phyloP scores from a whole-genome alignment of 2,113 vertebrate species.

The Petrocephalus zakoni region DNA sequence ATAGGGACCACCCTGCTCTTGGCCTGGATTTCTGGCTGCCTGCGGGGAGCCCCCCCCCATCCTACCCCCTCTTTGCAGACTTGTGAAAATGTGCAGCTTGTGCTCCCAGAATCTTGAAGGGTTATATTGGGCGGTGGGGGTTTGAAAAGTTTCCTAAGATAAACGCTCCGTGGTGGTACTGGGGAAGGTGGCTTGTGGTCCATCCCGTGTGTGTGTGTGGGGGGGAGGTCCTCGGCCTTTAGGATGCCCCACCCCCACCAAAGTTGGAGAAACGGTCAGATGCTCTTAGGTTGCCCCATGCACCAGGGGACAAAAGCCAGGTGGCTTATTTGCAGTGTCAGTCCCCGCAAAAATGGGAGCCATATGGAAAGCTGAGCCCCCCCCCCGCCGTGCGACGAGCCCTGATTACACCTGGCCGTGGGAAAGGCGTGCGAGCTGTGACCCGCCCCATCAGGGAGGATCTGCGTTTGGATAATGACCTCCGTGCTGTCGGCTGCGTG shows the following conservation, averaged over 20 bases:
- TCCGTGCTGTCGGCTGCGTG: not conserved
- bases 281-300: slow-evolving; percentile 28
- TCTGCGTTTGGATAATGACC: not conserved
- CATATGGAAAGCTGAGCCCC: not conserved
- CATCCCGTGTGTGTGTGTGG: not conserved
- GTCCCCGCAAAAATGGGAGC: slow-evolving; percentile 10
- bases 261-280: slow-evolving; percentile 18
- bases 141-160: slow-evolving; percentile 47
- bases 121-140: slow-evolving; percentile 32
- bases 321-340: slow-evolving; percentile 7
- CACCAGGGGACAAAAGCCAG: slow-evolving; percentile 13
- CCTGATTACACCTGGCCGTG: not conserved
- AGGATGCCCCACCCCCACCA: not conserved
- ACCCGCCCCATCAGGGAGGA: not conserved
- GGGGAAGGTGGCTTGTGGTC: slow-evolving; percentile 16
- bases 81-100: slow-evolving; percentile 26
- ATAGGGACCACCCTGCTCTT: slow-evolving; percentile 27
- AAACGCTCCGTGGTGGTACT: slow-evolving; percentile 31
- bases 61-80: not conserved
- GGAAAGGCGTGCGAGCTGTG: not conserved
- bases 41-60: slow-evolving; percentile 33
- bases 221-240: slow-evolving; percentile 15
- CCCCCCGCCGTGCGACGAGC: not conserved
- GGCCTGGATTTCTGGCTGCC: slow-evolving; percentile 39
- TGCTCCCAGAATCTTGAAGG: slow-evolving; percentile 32